Conservation (phyloP, 2,888 invertebrate species). For the Drosophila kambysellisi region DNA sequence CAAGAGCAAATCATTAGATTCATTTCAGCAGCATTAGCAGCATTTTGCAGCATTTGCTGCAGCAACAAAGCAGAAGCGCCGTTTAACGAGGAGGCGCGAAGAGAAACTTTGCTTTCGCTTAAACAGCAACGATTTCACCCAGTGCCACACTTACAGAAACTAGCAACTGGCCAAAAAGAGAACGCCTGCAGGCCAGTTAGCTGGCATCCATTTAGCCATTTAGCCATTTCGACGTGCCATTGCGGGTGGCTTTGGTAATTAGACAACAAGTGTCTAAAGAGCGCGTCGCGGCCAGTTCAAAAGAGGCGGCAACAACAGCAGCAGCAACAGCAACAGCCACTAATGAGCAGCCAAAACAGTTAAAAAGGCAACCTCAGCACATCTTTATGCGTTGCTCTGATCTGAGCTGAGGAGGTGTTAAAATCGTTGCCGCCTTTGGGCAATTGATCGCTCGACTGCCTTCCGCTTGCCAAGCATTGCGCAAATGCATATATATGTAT, state of each 20-base stretch:
- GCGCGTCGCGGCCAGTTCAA: conserved; percentile 64
- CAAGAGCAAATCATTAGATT: conserved; percentile 70
- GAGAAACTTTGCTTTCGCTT: conserved; percentile 75
- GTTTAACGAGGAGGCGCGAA: conserved; percentile 75
- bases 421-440: conserved; percentile 70
- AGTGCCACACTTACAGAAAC: conserved; percentile 65
- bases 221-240: conserved; percentile 58
- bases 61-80: conserved; percentile 68
- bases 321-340: conserved; percentile 37
- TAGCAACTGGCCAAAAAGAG: conserved; percentile 42
- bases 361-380: conserved; percentile 13
- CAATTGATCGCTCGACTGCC: conserved; percentile 63
- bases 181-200: conserved; percentile 27
- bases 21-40: conserved; percentile 37
- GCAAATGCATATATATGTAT: conserved; percentile 59
- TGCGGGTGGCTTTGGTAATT: conserved; percentile 79
- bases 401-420: conserved; percentile 60
- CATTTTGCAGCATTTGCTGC: conserved; percentile 5
- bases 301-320: conserved; percentile 33
- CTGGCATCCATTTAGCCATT: conserved; percentile 1
- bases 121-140: conserved; percentile 66
- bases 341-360: conserved; percentile 66
- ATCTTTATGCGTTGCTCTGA: conserved; percentile 18
- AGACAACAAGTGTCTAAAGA: conserved; percentile 75
- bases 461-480: conserved; percentile 27